These are phyloP conservation scores for Neomonachus schauinslandi DNA, from an alignment of 2,113 vertebrate species.

Conservation along the genomic window DNA sequence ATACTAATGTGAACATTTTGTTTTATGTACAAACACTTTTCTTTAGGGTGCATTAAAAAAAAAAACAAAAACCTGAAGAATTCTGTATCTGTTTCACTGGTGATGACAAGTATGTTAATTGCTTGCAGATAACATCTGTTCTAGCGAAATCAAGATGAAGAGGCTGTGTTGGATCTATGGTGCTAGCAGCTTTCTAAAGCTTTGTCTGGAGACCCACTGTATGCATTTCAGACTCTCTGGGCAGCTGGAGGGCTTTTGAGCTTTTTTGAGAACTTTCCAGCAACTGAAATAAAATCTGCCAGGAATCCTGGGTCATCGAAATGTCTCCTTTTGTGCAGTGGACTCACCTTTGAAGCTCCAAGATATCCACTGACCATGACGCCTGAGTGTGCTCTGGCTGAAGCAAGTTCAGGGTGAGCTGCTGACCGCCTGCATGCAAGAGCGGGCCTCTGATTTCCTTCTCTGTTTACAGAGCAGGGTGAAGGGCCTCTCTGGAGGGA, in stretches of 20 bases:
- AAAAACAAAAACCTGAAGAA: constrained; percentile 56
- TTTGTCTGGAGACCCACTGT: constrained; percentile 82
- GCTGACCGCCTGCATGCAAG: constrained; percentile 84
- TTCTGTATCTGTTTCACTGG: constrained; percentile 87
- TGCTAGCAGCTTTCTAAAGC: constrained; percentile 79
- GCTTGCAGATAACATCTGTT: constrained; percentile 93
- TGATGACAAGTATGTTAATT: constrained; percentile 91
- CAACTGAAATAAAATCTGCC: constrained; percentile 93
- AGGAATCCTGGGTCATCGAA: constrained; percentile 91
- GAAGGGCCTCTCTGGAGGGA: constrained; percentile 81
- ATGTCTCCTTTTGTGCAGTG: constrained; percentile 92
- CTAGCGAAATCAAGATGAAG: constrained; percentile 87
- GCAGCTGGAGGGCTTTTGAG: constrained; percentile 85
- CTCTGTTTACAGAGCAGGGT: constrained; percentile 87
- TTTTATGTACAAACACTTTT: constrained; percentile 84
- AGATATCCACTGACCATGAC: constrained; percentile 93
- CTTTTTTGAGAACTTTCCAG: constrained; percentile 87
- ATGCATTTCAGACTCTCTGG: constrained; percentile 80
- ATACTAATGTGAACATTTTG: constrained; percentile 83
- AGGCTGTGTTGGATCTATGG: constrained; percentile 79
- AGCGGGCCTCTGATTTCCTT: constrained; percentile 82
- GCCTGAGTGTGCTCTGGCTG: constrained; percentile 86
- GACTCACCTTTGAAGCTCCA: constrained; percentile 90
- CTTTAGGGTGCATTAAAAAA: constrained; percentile 73
- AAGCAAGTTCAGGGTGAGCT: constrained; percentile 89